These are phyloP conservation scores for Frankliniella fusca DNA, from an alignment of 2,888 invertebrate genomes.

Conservation along the genomic window DNA sequence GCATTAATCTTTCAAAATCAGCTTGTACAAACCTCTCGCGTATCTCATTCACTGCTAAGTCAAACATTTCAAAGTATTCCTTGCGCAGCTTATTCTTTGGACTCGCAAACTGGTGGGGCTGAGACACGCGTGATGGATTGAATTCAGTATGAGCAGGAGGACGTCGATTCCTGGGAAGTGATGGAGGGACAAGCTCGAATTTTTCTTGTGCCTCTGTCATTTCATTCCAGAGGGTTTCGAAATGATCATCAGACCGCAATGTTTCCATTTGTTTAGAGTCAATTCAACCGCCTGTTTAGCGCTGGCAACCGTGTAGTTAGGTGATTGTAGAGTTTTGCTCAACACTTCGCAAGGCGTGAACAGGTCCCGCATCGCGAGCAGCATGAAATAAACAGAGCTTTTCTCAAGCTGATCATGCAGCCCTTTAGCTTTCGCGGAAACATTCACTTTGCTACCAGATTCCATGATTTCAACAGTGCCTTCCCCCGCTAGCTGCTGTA, in stretches of 20 bases:
- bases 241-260: neutral
- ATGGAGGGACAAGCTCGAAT: neutral
- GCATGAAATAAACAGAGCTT: neutral
- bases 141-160: neutral
- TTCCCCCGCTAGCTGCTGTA: neutral
- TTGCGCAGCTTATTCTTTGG: neutral
- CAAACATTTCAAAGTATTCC: neutral
- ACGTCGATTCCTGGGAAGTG: neutral
- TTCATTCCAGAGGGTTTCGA: neutral
- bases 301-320: neutral
- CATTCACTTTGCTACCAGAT: neutral
- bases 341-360: neutral
- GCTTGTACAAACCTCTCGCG: neutral
- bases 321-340: neutral
- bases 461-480: too few relatives aligned
- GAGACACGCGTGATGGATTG: neutral
- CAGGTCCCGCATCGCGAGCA: neutral
- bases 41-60: neutral
- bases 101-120: neutral
- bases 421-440: neutral
- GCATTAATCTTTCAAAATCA: neutral
- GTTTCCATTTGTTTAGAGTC: neutral
- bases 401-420: neutral
- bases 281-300: neutral
- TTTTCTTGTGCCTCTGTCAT: neutral